phyloP scores from a whole-genome alignment of 2,113 vertebrate genomes.

The Atractosteus spatula region DNA sequence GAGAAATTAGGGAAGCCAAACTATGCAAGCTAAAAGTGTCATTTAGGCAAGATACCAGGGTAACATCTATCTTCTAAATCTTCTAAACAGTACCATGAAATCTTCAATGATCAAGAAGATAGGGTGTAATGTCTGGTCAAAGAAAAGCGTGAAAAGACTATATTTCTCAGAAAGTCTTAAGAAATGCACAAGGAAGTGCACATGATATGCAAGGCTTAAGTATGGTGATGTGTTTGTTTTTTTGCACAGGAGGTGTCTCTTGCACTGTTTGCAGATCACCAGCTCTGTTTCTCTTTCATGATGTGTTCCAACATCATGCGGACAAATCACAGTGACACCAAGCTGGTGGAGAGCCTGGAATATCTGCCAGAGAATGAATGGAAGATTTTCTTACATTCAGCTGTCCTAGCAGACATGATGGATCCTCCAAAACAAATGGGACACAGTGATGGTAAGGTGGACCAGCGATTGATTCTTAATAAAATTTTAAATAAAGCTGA shows the following conservation, averaged over 20 bases:
- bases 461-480: not conserved
- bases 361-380: conserved; percentile 46
- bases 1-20: too few relatives aligned
- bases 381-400: conserved; percentile 56
- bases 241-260: conserved; percentile 46
- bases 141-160: too few relatives aligned
- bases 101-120: too few relatives aligned
- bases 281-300: conserved; percentile 60
- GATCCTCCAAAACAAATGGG: not conserved
- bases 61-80: too few relatives aligned
- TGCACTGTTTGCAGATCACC: conserved; percentile 50
- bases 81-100: too few relatives aligned
- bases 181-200: too few relatives aligned
- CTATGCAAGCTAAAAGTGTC: too few relatives aligned
- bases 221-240: not conserved
- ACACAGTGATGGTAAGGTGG: not conserved
- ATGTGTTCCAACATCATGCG: conserved; percentile 54
- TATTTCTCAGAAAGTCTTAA: too few relatives aligned
- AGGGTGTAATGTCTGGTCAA: too few relatives aligned
- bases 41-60: too few relatives aligned
- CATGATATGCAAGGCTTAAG: too few relatives aligned
- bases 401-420: conserved; percentile 30
- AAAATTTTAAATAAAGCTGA: not conserved
- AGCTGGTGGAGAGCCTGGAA: conserved; percentile 9
- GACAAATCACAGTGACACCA: conserved; percentile 15